These are phyloP conservation scores for Lycaena phlaeas DNA, from an alignment of 2,888 invertebrate genomes.

Conservation along the genomic window DNA sequence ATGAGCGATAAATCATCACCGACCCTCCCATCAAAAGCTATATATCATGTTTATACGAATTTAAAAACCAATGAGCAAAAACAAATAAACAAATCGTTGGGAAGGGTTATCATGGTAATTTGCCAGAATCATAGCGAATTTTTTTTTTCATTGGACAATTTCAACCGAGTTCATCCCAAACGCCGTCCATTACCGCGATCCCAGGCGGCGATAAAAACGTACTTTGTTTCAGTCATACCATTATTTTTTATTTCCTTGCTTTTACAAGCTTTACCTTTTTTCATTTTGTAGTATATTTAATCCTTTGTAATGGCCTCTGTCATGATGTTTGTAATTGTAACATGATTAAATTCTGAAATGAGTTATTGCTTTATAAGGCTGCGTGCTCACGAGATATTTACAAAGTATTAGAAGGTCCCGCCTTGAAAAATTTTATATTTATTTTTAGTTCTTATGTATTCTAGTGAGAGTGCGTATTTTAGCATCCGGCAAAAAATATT, in stretches of 20 bases:
- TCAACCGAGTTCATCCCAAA: slow-evolving; percentile 29
- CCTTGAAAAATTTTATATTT: too few species aligned
- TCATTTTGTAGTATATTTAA: slow-evolving; percentile 34
- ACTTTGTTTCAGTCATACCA: slow-evolving; percentile 44
- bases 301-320: slow-evolving; percentile 4
- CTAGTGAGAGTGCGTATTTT: too few species aligned
- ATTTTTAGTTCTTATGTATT: too few species aligned
- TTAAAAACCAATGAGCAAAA: slow-evolving; percentile 10
- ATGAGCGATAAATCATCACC: neutral
- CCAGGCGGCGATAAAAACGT: slow-evolving; percentile 56
- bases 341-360: neutral
- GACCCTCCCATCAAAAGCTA: neutral
- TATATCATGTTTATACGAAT: slow-evolving; percentile 6
- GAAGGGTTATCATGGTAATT: slow-evolving; percentile 13
- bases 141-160: slow-evolving; percentile 29
- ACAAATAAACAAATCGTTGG: slow-evolving; percentile 12
- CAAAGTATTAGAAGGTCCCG: too few species aligned
- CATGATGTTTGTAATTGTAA: slow-evolving; percentile 4
- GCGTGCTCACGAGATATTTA: neutral
- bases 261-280: slow-evolving; percentile 47
- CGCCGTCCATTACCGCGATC: slow-evolving; percentile 52
- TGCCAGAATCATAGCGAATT: slow-evolving; percentile 13
- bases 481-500: too few species aligned
- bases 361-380: neutral
- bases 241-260: slow-evolving; percentile 52